Evolutionary conservation across 2,797 vertebrate species (phyloP), one percentile per base, ranked within the genome.

Genomic region (Danio kyathit): DNA sequence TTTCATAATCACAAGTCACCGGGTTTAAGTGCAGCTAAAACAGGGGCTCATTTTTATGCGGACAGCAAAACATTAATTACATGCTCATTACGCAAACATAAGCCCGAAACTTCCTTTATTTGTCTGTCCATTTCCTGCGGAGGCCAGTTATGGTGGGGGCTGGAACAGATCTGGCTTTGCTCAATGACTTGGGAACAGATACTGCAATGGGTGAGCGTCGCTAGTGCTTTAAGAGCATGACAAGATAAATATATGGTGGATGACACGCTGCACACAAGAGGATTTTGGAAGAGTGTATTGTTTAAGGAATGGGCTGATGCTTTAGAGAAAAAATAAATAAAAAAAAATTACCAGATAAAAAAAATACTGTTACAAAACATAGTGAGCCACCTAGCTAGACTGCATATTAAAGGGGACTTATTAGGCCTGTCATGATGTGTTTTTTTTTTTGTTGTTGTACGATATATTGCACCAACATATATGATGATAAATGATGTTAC

Each of bases 1-100:
- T 90, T 86, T 78, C 7, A 65, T 88, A 89, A 92, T 89, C 84
- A 88, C 74, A 80, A 67, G 75, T 10, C 65, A 70, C 43, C 46
- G 44, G 52, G 56, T 78, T 78, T 78, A 78, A 49, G 38, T 12
- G 56, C 12, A 10, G 64, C 11, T 78, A 16, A 49, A 51, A 66
- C 41, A 10, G 29, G 41, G 46, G 29, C 16, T 70, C 2, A 41
- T 67, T 67, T 69, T 78, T 59, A 79, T 11, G n/a, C n/a, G 40
- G 16, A 16, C n/a, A 40, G 49, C 56, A 69, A 49, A 67, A 69
- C 65, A 69, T 52, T 70, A 41, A 79, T 70, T 79, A 70, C 56
- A 49, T 1, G 6, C 0, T 63, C 64, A 60, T 79, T 61, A 61
- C 8, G 46, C 66, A 51, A 40, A 51, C 44, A 78, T 40, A 19